Evolutionary conservation across 1,140 invertebrate species (phyloP).

Genomic region (Stegodyphus dumicola): DNA sequence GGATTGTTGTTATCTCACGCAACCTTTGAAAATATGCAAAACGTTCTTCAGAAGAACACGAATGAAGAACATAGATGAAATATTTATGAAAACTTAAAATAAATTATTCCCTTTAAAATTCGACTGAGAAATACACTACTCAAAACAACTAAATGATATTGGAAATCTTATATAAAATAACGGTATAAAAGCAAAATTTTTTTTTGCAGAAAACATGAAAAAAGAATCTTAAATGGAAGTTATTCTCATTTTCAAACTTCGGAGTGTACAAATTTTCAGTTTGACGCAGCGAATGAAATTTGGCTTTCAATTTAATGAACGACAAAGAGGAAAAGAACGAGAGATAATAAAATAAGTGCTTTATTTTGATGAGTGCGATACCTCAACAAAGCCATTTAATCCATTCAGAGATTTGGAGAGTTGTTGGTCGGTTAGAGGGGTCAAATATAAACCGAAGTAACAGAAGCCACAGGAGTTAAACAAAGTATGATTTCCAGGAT

Average conservation of each 20-base stretch:
- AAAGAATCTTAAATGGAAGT: background rate
- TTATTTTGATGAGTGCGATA: background rate
- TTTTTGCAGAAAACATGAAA: background rate
- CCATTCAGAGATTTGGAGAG: background rate
- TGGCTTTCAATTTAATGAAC: background rate
- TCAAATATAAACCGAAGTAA: background rate
- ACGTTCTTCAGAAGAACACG: too few relatives aligned
- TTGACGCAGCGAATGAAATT: slow-evolving; percentile 6
- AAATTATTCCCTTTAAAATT: too few relatives aligned
- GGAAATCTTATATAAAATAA: background rate
- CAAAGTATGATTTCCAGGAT: slow-evolving; percentile 8
- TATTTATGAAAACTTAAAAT: too few relatives aligned
- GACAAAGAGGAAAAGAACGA: background rate
- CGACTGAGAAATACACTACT: background rate
- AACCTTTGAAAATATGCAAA: too few relatives aligned
- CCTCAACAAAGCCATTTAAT: background rate
- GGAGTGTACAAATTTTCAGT: background rate
- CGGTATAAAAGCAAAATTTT: background rate
- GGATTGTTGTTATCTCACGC: too few relatives aligned
- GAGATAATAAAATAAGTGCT: background rate
- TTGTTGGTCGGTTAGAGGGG: background rate
- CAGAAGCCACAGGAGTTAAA: background rate
- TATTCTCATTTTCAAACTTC: background rate
- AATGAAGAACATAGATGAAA: too few relatives aligned
- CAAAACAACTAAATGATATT: background rate